Base-by-base conservation (phyloP, 2,113 vertebrate genomes). In the Petromus typicus region DNA sequence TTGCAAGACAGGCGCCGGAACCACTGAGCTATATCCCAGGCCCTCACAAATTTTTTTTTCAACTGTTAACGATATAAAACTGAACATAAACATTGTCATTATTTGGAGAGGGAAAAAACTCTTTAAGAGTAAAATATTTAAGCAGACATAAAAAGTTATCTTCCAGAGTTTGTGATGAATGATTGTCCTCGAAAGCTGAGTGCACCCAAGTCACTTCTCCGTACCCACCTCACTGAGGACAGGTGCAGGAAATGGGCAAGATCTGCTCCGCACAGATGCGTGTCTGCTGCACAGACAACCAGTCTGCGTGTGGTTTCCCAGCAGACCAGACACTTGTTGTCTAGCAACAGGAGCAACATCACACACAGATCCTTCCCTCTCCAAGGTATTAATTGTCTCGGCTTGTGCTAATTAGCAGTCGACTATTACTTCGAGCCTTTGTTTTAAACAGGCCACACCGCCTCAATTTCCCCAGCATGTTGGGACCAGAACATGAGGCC, bases 371-470 rank as follows among this genome's bases (percentile, higher is more conserved):
- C 7, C 57, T 30, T 20, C 37, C 71, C 81, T 40, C 37, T 34
- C 11, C 59, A n/a, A 61, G 25, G 37, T 32, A 66, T 34, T 56
- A 30, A 34, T 69, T 61, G 18, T n/a, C 75, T 89, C 75, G 66
- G 18, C 67, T 20, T 40, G 11, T 69, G 63, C n/a, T 93, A 11
- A 95, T 54, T 40, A 57, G 43, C 71, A 59, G 45, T n/a, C n/a
- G 22, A 40, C 14, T 56, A 27, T 88, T 45, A 80, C 63, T 43
- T 63, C 57, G 54, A 63, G 27, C 13, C 5, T 83, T 93, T 86
- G 69, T n/a, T 61, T 91, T 80, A 84, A 94, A 75, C 45, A 82
- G 37, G 2, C 30, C 90, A 64, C 84, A 56, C 82, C n/a, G 61
- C 3, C 40, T 93, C 22, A 56, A 4, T 63, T 79, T 89, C 83